Base-by-base conservation (phyloP, 2,797 vertebrate genomes). In the Otolemur crassicaudatus region DNA sequence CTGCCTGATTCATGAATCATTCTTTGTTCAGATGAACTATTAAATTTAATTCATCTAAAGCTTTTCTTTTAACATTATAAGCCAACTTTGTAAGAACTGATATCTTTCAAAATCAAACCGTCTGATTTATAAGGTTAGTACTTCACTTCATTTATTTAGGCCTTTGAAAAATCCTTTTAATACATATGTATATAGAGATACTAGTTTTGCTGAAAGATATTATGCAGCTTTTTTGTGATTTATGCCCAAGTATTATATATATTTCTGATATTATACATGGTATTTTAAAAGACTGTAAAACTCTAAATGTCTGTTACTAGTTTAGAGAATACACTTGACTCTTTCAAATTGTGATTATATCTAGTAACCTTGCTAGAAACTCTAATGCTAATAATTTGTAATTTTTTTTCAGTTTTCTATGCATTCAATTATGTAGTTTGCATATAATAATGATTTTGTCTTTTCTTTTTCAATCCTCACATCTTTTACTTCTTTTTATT, bases 21-120 rank as follows among this genome's bases (percentile, higher is more conserved):
- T 37, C 34, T 80, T 27, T 80, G 77, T 23, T 60, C 22, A 60
- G 5, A 60, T 60, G 37, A 80, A 27, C n/a, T 80, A 34, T 49
- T 60, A 58, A 58, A 80, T 17, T 40, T 60, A 58, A 80, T 27
- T 27, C 25, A 23, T 60, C n/a, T 80, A 25, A 80, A 80, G 56
- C 60, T 60, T 80, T 60, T 25, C 13, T 58, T 37, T 60, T 60
- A 60, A 60, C 58, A 61, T 16, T 72, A 29, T 83, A 79, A 90
- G 49, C 49, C 46, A 73, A 25, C 37, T 88, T 49, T 73, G 16
- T 89, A 70, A 75, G 14, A 96, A 86, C 46, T 80, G 43, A 83
- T 4, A 60, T 79, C 58, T 43, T 95, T 95, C 16, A 81, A 96
- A 97, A 84, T 2, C 75, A 89, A 94, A 20, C 29, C 60, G 86